Evolutionary conservation across 2,113 vertebrate genomes (phyloP).

Genomic region (Colaptes auratus): DNA sequence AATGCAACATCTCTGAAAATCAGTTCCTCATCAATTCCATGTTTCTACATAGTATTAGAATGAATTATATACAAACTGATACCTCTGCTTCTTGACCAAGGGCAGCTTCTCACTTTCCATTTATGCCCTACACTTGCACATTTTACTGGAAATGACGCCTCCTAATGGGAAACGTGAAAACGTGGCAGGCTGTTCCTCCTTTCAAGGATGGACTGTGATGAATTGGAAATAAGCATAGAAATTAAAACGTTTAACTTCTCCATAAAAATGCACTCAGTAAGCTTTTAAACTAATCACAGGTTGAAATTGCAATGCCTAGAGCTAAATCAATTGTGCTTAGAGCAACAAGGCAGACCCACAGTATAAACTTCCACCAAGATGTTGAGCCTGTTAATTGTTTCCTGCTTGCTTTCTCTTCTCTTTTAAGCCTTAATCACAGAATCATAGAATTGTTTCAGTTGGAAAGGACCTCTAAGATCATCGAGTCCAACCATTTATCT

Average conservation of each 20-base stretch:
- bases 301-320: constrained; percentile 12
- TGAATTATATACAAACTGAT: neutral
- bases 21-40: neutral
- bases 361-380: neutral
- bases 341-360: neutral
- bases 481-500: neutral
- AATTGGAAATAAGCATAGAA: constrained; percentile 3
- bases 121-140: neutral
- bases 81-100: neutral
- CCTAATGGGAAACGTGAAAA: neutral
- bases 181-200: neutral
- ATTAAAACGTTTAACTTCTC: constrained; percentile 10
- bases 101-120: neutral
- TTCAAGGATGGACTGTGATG: neutral
- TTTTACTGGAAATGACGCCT: neutral
- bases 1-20: neutral
- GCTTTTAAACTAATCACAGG: constrained; percentile 37
- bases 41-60: neutral
- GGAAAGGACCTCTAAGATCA: too few relatives aligned
- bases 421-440: neutral
- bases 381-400: constrained; percentile 17
- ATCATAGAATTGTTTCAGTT: too few relatives aligned
- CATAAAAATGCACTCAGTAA: constrained; percentile 4
- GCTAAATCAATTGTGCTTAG: constrained; percentile 31
- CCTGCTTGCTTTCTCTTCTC: neutral